A percentile compares a stretch with the other conserved stretches of the same genome.
Conservation (phyloP, 1,140 invertebrate genomes). For the Drosophila littoralis region DNA sequence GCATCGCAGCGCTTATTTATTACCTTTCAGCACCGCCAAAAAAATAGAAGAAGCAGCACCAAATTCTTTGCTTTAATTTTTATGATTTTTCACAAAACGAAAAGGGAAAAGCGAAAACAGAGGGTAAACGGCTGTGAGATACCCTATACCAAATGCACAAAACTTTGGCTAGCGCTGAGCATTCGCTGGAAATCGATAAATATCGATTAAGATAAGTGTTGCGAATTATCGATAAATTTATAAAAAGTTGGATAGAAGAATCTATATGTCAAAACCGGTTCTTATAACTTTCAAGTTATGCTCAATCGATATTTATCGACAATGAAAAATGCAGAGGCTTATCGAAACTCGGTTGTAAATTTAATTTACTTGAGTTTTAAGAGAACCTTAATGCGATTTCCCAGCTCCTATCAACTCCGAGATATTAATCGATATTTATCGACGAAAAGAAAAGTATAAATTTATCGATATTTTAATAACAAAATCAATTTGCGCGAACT, state of each 20-base stretch:
- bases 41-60: constrained; percentile 23
- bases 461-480: too few relatives aligned
- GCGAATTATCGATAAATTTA: not conserved
- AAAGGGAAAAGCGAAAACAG: constrained; percentile 3
- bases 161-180: not conserved
- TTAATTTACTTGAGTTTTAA: too few relatives aligned
- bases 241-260: not conserved
- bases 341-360: too few relatives aligned
- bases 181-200: not conserved
- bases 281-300: not conserved
- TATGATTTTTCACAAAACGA: constrained; percentile 33
- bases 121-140: not conserved
- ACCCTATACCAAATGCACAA: not conserved
- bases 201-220: not conserved
- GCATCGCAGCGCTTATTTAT: constrained; percentile 78
- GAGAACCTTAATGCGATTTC: too few relatives aligned
- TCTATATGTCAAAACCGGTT: too few relatives aligned
- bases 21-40: constrained; percentile 72
- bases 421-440: too few relatives aligned
- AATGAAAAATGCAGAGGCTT: too few relatives aligned
- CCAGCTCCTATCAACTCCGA: too few relatives aligned
- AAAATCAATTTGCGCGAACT: too few relatives aligned
- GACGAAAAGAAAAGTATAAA: too few relatives aligned
- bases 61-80: constrained; percentile 51
- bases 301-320: not conserved